Base-by-base conservation (phyloP, 2,797 vertebrate genomes). In the Vireo griseus region DNA sequence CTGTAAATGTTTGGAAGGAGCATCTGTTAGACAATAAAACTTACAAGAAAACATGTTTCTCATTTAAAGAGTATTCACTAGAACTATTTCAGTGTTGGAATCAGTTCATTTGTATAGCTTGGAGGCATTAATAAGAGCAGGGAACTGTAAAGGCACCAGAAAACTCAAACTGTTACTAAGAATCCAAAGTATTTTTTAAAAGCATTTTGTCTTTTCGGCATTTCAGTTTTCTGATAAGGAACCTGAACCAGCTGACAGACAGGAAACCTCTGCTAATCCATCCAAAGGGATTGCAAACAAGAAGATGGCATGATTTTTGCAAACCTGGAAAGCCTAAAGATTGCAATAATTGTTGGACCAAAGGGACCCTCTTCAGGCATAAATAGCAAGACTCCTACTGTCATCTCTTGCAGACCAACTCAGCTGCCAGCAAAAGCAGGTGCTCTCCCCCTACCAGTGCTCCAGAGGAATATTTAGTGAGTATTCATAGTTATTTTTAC, bases 361-460 rank as follows among this genome's bases (percentile, higher is more conserved):
- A 97, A 97, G 96, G 97, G 98, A 98, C 92, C 95, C 96, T 97
- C 96, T 96, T 92, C 98, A 97, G 89, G 98, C 98, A 99, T 99
- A 99, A 99, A 99, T 98, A 99, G 98, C 97, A 66, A 95, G 90
- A 96, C 97, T 98, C 95, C 98, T 95, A 94, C 96, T 91, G 97
- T 97, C 92, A 86, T 97, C 94, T 93, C 87, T 98, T 55, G 98
- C 98, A 99, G 98, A 98, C 97, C 97, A 96, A 97, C 96, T 94
- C 95, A 98, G 96, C 97, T 97, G 98, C 98, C 98, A 98, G 98
- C 98, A 98, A 97, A 98, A 97, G 95, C 97, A 96, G 97, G 97
- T 97, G 96, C 96, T 97, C 97, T 97, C 97, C 95, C 95, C 94
- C 94, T 97, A 8, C 88, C 92, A 91, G 92, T 61, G 76, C 90